Conservation (phyloP, 1,140 invertebrate genomes). For the Heliconius melpomene region DNA sequence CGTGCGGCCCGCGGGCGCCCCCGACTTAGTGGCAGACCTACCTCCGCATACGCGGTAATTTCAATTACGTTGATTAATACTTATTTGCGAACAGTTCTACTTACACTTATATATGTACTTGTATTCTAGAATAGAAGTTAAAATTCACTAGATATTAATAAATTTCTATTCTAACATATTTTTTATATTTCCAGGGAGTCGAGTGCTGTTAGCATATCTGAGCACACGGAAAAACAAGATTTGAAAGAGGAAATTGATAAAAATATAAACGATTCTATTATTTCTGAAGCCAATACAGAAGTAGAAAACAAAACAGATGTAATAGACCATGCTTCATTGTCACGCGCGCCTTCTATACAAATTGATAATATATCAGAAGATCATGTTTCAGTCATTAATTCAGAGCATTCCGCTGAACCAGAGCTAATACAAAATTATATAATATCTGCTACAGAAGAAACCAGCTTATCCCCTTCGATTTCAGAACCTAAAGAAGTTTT, state of each 20-base stretch:
- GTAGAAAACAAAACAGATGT: constrained; percentile 21
- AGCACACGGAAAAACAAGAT: constrained; percentile 34
- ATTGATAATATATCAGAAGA: constrained; percentile 55
- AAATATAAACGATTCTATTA: background rate
- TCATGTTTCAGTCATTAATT: constrained; percentile 35
- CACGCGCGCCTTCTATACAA: constrained; percentile 64
- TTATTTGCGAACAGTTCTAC: background rate
- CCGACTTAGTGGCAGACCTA: constrained; percentile 71
- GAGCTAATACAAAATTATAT: constrained; percentile 23
- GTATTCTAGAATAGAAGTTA: constrained; percentile 20
- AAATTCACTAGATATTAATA: background rate
- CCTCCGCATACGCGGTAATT: constrained; percentile 69
- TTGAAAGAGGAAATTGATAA: constrained; percentile 30
- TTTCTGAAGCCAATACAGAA: constrained; percentile 13
- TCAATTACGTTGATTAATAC: constrained; percentile 21
- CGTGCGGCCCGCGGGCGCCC: constrained; percentile 55
- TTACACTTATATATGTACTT: background rate
- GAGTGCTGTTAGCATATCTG: constrained; percentile 47
- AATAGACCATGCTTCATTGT: constrained; percentile 32
- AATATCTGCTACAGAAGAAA: background rate
- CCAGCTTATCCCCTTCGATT: background rate
- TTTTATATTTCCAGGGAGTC: constrained; percentile 63
- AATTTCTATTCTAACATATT: constrained; percentile 7
- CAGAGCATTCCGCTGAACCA: constrained; percentile 21
- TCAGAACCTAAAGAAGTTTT: constrained; percentile 12